These are phyloP conservation scores for Metopolophium dirhodum DNA, from an alignment of 1,140 invertebrate genomes.

Conservation along the genomic window DNA sequence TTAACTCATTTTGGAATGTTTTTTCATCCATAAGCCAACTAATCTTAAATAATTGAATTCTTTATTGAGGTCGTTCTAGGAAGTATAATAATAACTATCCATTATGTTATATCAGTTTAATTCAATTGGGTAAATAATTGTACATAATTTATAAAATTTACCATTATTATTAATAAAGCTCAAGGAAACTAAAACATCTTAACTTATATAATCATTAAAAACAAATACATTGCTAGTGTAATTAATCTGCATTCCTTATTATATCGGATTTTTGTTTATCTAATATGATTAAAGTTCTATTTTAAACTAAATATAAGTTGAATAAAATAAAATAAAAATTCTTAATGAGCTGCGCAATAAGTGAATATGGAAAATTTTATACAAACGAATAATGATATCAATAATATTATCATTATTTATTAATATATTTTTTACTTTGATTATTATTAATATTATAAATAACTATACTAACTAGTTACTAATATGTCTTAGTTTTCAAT, in stretches of 20 bases:
- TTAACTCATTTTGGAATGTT: background rate
- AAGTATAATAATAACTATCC: background rate
- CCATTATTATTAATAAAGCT: slow-evolving; percentile 20
- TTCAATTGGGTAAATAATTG: slow-evolving; percentile 9
- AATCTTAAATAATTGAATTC: slow-evolving; percentile 23
- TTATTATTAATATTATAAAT: background rate
- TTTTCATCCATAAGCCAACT: background rate
- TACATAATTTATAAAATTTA: background rate
- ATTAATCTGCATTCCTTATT: background rate
- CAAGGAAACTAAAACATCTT: slow-evolving; percentile 10
- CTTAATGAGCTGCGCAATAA: background rate
- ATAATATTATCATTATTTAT: background rate
- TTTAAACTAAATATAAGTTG: background rate
- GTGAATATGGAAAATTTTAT: background rate
- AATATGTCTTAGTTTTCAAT: background rate
- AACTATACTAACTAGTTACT: background rate
- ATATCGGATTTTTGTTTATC: background rate
- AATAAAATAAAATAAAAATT: background rate
- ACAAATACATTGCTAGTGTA: background rate
- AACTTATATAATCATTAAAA: slow-evolving; percentile 20
- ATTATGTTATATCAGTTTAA: slow-evolving; percentile 1
- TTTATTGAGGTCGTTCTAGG: slow-evolving; percentile 14
- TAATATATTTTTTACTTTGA: background rate
- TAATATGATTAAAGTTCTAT: background rate
- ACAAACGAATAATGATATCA: background rate